Percentiles rank a stretch among this genome's conserved stretches.
phyloP scores from a whole-genome alignment of 2,888 invertebrate species.

The Cantharis lateralis region DNA sequence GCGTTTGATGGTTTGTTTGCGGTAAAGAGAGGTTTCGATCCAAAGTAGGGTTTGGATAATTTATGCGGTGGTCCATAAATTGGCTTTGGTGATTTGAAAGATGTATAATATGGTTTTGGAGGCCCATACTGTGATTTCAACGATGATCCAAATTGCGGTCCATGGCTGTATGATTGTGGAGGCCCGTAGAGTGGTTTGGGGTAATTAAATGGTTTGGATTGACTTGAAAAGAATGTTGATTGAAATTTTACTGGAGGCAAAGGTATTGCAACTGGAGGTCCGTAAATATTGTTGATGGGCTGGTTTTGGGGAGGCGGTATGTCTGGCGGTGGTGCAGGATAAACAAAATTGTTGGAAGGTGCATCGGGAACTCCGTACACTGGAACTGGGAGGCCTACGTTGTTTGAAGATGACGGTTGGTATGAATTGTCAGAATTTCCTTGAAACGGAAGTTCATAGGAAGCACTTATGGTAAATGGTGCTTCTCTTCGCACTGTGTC shows the following conservation, averaged over 20 bases:
- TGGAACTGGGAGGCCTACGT: slow-evolving; percentile 61
- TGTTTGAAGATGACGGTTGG: slow-evolving; percentile 46
- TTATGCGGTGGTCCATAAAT: slow-evolving; percentile 14
- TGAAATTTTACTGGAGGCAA: slow-evolving; percentile 34
- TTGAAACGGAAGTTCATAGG: slow-evolving; percentile 62
- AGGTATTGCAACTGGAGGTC: slow-evolving; percentile 30
- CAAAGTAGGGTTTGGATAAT: slow-evolving; percentile 2
- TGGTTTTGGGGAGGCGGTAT: slow-evolving; percentile 50
- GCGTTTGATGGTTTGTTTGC: slow-evolving; percentile 33
- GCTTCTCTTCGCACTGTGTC: slow-evolving; percentile 52
- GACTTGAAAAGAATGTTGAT: slow-evolving; percentile 33
- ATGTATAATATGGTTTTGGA: slow-evolving; percentile 45
- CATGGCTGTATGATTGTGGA: slow-evolving; percentile 53
- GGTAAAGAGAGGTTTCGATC: neutral
- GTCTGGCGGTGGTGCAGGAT: slow-evolving; percentile 58
- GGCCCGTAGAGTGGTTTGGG: slow-evolving; percentile 56
- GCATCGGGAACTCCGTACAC: slow-evolving; percentile 65
- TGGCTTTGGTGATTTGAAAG: slow-evolving; percentile 45
- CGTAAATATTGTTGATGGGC: slow-evolving; percentile 29
- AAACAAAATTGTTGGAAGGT: slow-evolving; percentile 53
- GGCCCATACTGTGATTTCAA: slow-evolving; percentile 56
- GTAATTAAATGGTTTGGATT: slow-evolving; percentile 49
- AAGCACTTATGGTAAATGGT: slow-evolving; percentile 46
- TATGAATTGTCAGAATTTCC: slow-evolving; percentile 55
- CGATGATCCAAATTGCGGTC: slow-evolving; percentile 30